These are phyloP conservation scores for Montifringilla adamsi DNA, from an alignment of 2,113 vertebrate species.

Conservation along the genomic window DNA sequence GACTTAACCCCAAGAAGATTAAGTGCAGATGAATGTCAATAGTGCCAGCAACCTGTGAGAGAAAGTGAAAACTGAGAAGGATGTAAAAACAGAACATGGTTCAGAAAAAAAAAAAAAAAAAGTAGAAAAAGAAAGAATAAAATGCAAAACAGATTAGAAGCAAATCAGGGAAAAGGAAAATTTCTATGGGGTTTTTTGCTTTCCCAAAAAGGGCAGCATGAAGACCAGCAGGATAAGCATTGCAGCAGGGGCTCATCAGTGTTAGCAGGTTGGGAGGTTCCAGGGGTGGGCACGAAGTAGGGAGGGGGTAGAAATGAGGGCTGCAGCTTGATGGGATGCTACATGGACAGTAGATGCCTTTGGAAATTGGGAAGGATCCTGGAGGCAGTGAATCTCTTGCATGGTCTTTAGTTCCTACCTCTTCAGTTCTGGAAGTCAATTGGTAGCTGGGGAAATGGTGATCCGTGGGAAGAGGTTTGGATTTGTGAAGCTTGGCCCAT, in stretches of 20 bases:
- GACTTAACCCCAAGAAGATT: constrained; percentile 57
- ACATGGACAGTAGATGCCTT: background rate
- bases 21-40: constrained; percentile 62
- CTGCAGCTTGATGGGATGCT: background rate
- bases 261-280: background rate
- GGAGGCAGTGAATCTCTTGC: background rate
- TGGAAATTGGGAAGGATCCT: background rate
- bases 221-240: background rate
- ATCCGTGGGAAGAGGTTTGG: background rate
- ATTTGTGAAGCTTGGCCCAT: constrained; percentile 12
- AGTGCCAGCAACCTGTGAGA: constrained; percentile 60
- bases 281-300: fast-evolving
- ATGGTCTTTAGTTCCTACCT: background rate
- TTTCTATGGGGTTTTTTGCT: background rate
- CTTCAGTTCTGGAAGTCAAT: background rate
- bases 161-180: background rate
- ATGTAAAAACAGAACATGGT: background rate
- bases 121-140: background rate
- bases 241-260: background rate
- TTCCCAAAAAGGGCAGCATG: background rate
- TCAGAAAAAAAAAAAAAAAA: background rate
- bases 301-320: background rate
- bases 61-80: constrained; percentile 56
- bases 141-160: constrained; percentile 17
- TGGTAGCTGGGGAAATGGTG: background rate